Conservation (phyloP, 2,888 invertebrate genomes). For the Melieria picta region DNA sequence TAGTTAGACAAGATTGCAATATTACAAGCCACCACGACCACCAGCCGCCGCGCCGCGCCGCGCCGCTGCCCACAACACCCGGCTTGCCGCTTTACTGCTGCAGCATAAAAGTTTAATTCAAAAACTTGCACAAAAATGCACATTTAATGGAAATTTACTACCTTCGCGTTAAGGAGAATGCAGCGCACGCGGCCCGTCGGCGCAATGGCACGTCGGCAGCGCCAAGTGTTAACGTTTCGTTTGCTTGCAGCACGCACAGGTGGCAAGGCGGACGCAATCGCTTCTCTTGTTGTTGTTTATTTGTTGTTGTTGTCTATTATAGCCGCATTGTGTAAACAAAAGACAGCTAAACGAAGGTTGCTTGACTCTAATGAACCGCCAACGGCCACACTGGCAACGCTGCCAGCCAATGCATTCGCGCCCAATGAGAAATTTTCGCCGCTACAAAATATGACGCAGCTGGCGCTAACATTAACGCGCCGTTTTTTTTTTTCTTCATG, state of each 20-base stretch:
- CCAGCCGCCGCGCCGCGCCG: slow-evolving; percentile 19
- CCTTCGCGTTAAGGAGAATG: slow-evolving; percentile 42
- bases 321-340: neutral
- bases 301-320: slow-evolving; percentile 4
- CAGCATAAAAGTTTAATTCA: slow-evolving; percentile 58
- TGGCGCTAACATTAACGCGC: no score
- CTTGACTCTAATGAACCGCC: slow-evolving; percentile 25
- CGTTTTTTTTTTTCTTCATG: no score
- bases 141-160: slow-evolving; percentile 63
- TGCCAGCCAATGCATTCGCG: no score
- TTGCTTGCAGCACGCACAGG: slow-evolving; percentile 4
- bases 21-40: slow-evolving; percentile 46
- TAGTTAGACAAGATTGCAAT: slow-evolving; percentile 58
- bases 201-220: neutral
- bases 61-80: no score
- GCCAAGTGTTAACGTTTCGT: slow-evolving; percentile 25
- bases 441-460: no score
- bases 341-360: neutral
- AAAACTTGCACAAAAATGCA: slow-evolving; percentile 61
- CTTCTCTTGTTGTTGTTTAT: neutral
- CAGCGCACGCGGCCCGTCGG: neutral
- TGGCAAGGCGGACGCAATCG: neutral
- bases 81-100: slow-evolving; percentile 34
- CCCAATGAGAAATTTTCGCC: no score
- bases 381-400: neutral